These are phyloP conservation scores for Serilophus lunatus DNA, from an alignment of 2,113 vertebrate genomes.

Conservation along the genomic window DNA sequence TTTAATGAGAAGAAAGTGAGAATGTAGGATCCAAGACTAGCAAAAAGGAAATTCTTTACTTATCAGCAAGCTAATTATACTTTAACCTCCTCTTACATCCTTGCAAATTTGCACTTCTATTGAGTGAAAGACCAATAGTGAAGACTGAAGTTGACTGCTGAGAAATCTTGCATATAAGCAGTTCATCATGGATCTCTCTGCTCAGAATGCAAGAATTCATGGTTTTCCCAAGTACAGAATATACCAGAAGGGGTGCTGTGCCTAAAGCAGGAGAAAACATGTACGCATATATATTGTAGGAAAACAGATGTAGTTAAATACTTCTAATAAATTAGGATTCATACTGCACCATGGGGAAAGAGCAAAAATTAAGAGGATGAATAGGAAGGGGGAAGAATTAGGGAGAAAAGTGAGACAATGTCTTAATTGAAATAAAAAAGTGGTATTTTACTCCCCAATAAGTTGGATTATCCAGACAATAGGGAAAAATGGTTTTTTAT, in stretches of 20 bases:
- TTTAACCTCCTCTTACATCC: not conserved
- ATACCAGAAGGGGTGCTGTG: not conserved
- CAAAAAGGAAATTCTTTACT: not conserved
- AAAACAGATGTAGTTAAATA: not conserved
- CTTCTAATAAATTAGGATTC: not conserved
- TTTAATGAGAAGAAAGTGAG: not conserved
- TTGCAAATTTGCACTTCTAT: not conserved
- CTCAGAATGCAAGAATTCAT: not conserved
- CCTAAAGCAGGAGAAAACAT: not conserved
- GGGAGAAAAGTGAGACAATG: not conserved
- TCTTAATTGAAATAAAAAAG: not conserved
- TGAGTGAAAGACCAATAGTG: not conserved
- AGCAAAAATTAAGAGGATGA: not conserved
- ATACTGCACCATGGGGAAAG: not conserved
- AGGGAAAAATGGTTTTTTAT: not conserved
- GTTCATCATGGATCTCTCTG: not conserved
- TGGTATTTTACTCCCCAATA: not conserved
- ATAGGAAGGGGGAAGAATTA: not conserved
- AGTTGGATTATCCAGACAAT: not conserved
- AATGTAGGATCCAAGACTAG: not conserved
- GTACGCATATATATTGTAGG: not conserved
- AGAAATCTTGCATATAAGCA: not conserved
- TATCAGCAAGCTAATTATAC: not conserved
- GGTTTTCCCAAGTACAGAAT: not conserved
- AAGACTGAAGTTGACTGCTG: not conserved